These are phyloP conservation scores for Microplitis deprimator DNA, from an alignment of 2,888 invertebrate species.

Conservation along the genomic window DNA sequence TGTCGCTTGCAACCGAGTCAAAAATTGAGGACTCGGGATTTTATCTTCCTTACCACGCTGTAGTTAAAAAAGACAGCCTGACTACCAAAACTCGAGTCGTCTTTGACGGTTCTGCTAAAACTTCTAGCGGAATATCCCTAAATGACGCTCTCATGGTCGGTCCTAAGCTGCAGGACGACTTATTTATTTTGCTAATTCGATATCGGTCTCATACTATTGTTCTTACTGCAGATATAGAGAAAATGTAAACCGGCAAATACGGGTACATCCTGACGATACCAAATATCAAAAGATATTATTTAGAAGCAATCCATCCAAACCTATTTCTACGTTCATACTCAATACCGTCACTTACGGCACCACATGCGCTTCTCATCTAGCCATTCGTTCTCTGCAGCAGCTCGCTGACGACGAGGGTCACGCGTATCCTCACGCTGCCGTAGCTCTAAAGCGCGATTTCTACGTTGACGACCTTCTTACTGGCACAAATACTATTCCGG, in stretches of 20 bases:
- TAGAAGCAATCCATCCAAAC: neutral
- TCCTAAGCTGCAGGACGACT: conserved; percentile 52
- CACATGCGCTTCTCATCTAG: conserved; percentile 50
- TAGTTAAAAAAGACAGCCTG: conserved; percentile 40
- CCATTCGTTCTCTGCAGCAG: conserved; percentile 49
- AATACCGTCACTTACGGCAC: conserved; percentile 43
- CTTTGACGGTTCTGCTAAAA: conserved; percentile 51
- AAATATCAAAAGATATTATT: conserved; percentile 51
- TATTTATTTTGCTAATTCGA: conserved; percentile 48
- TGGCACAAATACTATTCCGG: conserved; percentile 36
- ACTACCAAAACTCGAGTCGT: too few species aligned
- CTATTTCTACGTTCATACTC: conserved; percentile 20
- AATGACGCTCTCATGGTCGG: conserved; percentile 50
- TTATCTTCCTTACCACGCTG: conserved; percentile 47
- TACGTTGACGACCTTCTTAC: conserved; percentile 58
- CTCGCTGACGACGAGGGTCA: conserved; percentile 45
- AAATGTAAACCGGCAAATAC: conserved; percentile 54
- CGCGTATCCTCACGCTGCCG: conserved; percentile 43
- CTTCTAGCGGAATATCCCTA: conserved; percentile 38
- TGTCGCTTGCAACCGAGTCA: conserved; percentile 26
- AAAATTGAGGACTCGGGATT: conserved; percentile 7
- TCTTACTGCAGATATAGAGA: conserved; percentile 52
- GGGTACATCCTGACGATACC: conserved; percentile 40
- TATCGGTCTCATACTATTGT: conserved; percentile 49
- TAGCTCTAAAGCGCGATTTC: conserved; percentile 44